Evolutionary conservation across 2,113 vertebrate species (phyloP).

Genomic region (Barnardius zonarius): DNA sequence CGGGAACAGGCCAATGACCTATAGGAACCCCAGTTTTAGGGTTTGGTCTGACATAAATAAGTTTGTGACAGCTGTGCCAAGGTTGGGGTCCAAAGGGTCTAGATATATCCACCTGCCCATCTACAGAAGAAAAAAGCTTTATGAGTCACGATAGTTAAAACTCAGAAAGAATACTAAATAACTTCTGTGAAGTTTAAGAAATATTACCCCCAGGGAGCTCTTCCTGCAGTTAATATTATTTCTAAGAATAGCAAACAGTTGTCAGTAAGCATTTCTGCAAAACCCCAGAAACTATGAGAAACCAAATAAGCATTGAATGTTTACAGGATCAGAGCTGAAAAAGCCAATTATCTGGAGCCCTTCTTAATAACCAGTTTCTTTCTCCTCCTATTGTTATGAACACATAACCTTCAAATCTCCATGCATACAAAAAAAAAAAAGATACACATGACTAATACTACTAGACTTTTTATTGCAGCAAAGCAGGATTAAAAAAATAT

Average conservation of each 20-base stretch:
- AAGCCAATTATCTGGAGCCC: neutral
- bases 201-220: neutral
- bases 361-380: neutral
- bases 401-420: neutral
- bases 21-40: conserved; percentile 97
- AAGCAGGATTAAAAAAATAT: neutral
- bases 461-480: neutral
- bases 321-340: neutral
- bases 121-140: conserved; percentile 69
- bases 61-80: conserved; percentile 97
- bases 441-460: neutral
- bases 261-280: neutral
- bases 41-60: conserved; percentile 96
- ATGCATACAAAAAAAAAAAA: neutral
- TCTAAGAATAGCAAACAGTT: neutral
- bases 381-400: neutral
- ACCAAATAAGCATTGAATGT: neutral
- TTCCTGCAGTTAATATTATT: neutral
- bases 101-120: conserved; percentile 80
- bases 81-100: conserved; percentile 83
- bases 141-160: neutral
- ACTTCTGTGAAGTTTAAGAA: neutral
- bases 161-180: neutral
- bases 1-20: conserved; percentile 96
- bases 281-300: neutral